Evolutionary conservation across 2,888 invertebrate genomes (phyloP), one percentile per base, ranked within the genome.

Genomic region (Boloria euphrosyne): DNA sequence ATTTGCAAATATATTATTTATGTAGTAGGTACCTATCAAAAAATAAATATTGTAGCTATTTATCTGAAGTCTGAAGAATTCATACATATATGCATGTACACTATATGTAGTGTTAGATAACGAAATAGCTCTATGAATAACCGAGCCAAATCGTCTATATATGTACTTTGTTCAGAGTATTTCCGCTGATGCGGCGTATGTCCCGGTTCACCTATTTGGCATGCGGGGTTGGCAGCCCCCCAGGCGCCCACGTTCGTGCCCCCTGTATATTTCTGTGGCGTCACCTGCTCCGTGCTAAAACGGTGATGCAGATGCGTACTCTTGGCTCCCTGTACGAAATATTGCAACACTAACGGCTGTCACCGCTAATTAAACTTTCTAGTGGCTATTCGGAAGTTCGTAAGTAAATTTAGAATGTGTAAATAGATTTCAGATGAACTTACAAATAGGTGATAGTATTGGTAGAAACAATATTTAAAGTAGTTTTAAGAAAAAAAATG

Each of bases 151-250:
- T 7, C 31, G 31, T 38, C 31, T 38, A 38, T 38, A 38, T 7
- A 38, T 10, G 31, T 38, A 38, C 31, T 38, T 38, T 57, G 62
- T 58, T 44, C 38, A 57, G 17, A 49, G 54, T 46, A 63, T 70
- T 68, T 62, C 49, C 51, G 61, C 59, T 60, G 55, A 57, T 60
- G 54, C 43, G 22, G 58, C 58, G 53, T 58, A 46, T 66, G 73
- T 51, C 68, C 69, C 60, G 74, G 71, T 74, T 85, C 84, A 84
- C 86, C 85, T 80, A 88, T 77, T 89, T 89, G 88, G 89, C 88
- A 86, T 78, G 66, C 68, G 69, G 69, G 74, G 75, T 84, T 85
- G 87, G 85, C 87, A 85, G 79, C 71, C 72, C 80, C 83, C 85
- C 86, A 86, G 86, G 72, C 76, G 71, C 76, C 74, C 73, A 77